Base-by-base conservation (phyloP, 2,888 invertebrate species). In the Andrena minutula region DNA sequence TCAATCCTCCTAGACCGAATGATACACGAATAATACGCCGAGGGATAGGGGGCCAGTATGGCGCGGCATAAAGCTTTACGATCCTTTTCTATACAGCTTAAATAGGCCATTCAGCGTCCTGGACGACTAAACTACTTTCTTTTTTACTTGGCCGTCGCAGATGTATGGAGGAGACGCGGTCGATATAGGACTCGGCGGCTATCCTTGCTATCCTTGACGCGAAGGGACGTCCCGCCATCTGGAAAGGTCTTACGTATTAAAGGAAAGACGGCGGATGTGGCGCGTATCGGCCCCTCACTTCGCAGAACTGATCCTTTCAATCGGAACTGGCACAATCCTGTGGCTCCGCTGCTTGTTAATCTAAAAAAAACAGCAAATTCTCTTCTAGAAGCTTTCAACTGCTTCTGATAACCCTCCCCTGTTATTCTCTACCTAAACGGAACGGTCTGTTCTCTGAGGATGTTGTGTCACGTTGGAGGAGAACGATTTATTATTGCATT, bases 81-180 rank as follows among this genome's bases (percentile, higher is more conserved):
- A 78, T 75, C 65, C 82, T 69, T 83, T 72, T 65, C 78, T 78
- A 72, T 78, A 79, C 71, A 82, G 75, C 72, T 82, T 79, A 82
- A 82, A 83, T 72, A 79, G 83, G 72, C 83, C 61, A 75, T 82
- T 82, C 78, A 78, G 53, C 58, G 47, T 65, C 60, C 69, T 47
- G 68, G 75, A 78, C 83, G 78, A 61, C 61, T 65, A 78, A 83
- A 83, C 78, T 83, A 78, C 83, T 65, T 75, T 78, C 83, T 69
- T 82, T 41, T 82, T 75, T 65, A 78, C 71, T 75, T 63, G 60
- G 6, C 56, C 72, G 49, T 64, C 64, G 75, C 26, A 26, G 53
- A 73, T 53, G 49, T 60, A 64, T 20, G 71, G 51, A 68, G 16
- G 56, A 58, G 65, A 73, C 49, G 49, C 47, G 71, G 74, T 72